Evolutionary conservation across 2,113 vertebrate species (phyloP), one percentile per base, ranked within the genome.

Genomic region (Psittacus erithacus): DNA sequence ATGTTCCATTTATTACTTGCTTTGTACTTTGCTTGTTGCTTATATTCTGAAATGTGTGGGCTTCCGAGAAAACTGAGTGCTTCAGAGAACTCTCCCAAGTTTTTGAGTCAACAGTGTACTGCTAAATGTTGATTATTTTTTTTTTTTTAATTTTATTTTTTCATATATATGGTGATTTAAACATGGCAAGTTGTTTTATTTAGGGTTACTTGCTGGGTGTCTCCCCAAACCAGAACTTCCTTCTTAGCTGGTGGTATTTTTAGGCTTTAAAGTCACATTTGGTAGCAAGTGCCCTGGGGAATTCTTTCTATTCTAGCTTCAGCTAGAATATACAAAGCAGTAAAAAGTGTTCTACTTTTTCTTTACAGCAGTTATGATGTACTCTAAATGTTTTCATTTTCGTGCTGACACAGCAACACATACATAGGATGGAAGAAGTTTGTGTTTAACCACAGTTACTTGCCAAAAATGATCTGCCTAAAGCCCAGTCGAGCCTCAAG

Each of bases 181-280:
- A 23, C 39, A 50, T 39, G 64, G 46, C 47, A 49, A 33, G 46
- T 89, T 94, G 59, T 59, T 95, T 81, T 90, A 68, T 92, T 82
- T 88, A 64, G 46, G 60, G 16, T 43, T 93, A 77, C 90, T 97
- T 88, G 28, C 69, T 24, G 22, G 76, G 65, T 82, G 81, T 93
- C 52, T 96, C 70, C 90, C 77, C 81, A 94, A 76, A 64, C 92
- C 82, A 86, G 80, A 43, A 90, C 83, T 96, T 96, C 82, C 76
- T 92, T 83, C 67, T 84, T 82, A 86, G 73, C 69, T 93, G 55
- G 25, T 68, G 82, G 41, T 92, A 94, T 93, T 95, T 95, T 93
- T 90, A 92, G 92, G 33, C 47, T 92, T 95, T 77, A 74, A 80
- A 96, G 63, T 91, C 80, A 68, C 83, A 24, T 71, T 92, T 84